Base-by-base conservation (phyloP, 2,113 vertebrate genomes). In the Ochotona princeps region DNA sequence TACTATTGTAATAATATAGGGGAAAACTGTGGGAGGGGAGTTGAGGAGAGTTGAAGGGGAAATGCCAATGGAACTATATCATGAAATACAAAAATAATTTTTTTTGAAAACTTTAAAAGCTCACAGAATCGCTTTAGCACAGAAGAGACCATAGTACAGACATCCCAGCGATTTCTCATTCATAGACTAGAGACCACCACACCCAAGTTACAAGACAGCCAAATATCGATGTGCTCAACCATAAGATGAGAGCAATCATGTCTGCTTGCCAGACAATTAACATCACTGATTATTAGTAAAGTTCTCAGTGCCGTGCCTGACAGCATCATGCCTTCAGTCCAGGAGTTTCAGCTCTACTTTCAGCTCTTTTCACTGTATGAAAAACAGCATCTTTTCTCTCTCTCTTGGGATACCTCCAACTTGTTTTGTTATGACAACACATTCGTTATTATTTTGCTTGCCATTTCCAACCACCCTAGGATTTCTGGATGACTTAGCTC, bases 341-440 rank as follows among this genome's bases (percentile, higher is more conserved):
- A 13, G 61, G 69, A 74, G 8, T 81, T 54, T 21, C 25, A 88
- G 44, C 44, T 26, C 54, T 35, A 14, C 60, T 61, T 76, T 60
- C 67, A 81, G 78, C 66, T 57, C 23, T 35, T 44, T 60, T 23
- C 0, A n/a, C 63, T 66, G 66, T 47, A 2, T 49, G 15, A 72
- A 72, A 76, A 57, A 72, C 38, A 73, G 80, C n/a, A 14, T 70
- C 60, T 28, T n/a, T 76, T 35, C 30, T 76, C 49, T 76, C 49
- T 74, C 32, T 70, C 10, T 75, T 35, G 70, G 51, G 32, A 85
- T 75, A 72, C 47, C 23, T 91, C 89, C 90, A 94, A 49, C 26
- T 65, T 72, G 25, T 38, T 94, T 82, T 88, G 89, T 89, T 96
- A 70, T 90, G 89, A 92, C 87, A 94, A 90, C 92, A 83, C 75